These are phyloP conservation scores for Lathamus discolor DNA, from an alignment of 2,113 vertebrate species.

Conservation along the genomic window DNA sequence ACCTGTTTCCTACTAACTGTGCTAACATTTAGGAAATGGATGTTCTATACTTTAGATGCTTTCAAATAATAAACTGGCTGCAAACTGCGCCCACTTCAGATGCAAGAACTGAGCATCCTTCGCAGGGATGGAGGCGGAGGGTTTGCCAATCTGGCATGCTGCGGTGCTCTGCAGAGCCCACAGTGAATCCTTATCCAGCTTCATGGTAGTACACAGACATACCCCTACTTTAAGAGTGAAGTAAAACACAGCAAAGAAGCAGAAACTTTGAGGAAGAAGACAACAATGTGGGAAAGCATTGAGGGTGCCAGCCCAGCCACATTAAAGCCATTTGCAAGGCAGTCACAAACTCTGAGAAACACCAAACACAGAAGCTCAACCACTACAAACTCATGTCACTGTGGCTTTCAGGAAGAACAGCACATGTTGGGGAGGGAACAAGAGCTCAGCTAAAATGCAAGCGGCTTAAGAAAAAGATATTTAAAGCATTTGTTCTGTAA, in stretches of 20 bases:
- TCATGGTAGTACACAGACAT: neutral
- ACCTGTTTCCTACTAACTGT: neutral
- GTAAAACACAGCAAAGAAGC: neutral
- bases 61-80: neutral
- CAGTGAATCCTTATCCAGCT: neutral
- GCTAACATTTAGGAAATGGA: neutral
- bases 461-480: neutral
- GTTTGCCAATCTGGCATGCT: accelerated
- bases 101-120: neutral
- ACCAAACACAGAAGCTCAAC: neutral
- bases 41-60: neutral
- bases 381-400: neutral
- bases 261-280: neutral
- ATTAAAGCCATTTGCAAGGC: neutral
- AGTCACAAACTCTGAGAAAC: neutral
- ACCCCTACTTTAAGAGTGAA: neutral
- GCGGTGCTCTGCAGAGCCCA: neutral
- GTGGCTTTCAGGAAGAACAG: neutral
- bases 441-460: neutral
- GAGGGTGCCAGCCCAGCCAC: neutral
- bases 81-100: neutral
- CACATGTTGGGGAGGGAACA: neutral
- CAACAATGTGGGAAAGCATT: neutral
- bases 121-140: neutral
- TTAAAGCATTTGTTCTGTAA: neutral